These are phyloP conservation scores for Chlorops oryzae DNA, from an alignment of 1,140 invertebrate species.

Conservation along the genomic window DNA sequence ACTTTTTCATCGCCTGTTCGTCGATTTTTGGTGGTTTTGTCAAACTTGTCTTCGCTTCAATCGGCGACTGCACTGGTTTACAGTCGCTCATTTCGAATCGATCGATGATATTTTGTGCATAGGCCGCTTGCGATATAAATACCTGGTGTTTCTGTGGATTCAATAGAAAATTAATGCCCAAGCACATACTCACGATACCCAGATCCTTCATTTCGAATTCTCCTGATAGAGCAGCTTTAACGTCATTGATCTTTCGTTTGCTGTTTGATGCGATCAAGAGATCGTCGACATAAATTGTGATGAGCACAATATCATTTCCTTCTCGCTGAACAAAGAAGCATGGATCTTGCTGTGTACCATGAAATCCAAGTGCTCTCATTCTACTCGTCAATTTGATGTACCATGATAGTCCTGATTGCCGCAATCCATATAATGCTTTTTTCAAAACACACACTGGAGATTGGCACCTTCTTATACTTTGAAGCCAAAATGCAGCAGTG, in stretches of 20 bases:
- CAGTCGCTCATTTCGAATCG: conserved; percentile 27
- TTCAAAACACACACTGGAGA: conserved; percentile 29
- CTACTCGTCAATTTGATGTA: conserved; percentile 27
- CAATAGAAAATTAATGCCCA: conserved; percentile 10
- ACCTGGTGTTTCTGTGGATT: too few species aligned
- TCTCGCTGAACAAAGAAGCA: conserved; percentile 15
- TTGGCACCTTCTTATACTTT: too few species aligned
- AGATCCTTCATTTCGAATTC: conserved; percentile 10
- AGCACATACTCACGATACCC: background rate
- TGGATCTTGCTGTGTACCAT: conserved; percentile 15
- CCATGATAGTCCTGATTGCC: conserved; percentile 42
- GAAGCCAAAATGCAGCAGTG: too few species aligned
- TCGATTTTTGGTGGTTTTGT: conserved; percentile 16
- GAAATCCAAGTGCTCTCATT: conserved; percentile 13
- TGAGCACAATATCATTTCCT: conserved; percentile 8
- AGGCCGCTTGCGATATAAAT: too few species aligned
- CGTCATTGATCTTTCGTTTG: conserved; percentile 6
- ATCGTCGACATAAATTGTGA: conserved; percentile 27
- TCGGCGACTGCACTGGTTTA: conserved; percentile 21
- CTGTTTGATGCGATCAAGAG: conserved; percentile 19
- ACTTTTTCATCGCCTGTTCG: conserved; percentile 11
- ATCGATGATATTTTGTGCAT: background rate
- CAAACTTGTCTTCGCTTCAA: conserved; percentile 23
- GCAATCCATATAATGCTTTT: conserved; percentile 47
- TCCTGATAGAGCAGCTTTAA: conserved; percentile 1